These are phyloP conservation scores for Alsophila aescularia DNA, from an alignment of 2,888 invertebrate genomes.

Conservation along the genomic window DNA sequence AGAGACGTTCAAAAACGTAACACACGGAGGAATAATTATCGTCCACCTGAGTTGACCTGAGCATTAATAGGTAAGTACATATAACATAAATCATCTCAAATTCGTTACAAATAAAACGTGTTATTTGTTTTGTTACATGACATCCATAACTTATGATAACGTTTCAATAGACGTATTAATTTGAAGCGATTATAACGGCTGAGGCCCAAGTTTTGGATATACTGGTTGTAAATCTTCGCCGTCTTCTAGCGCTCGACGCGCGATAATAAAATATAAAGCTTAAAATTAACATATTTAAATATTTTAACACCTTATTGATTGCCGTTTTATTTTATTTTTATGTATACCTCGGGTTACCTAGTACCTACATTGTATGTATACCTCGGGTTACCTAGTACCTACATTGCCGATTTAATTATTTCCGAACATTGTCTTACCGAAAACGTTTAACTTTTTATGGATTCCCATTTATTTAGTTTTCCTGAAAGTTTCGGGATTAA, in stretches of 20 bases:
- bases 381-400: too few relatives aligned
- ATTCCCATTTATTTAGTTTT: too few relatives aligned
- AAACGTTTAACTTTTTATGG: too few relatives aligned
- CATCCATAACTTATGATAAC: conserved; percentile 29
- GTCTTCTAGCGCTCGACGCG: conserved; percentile 36
- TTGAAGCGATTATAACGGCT: conserved; percentile 43
- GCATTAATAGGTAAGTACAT: neutral
- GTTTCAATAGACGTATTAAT: conserved; percentile 57
- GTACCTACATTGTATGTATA: too few relatives aligned
- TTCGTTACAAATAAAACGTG: conserved; percentile 21
- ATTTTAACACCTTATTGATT: conserved; percentile 60
- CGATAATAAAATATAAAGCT: conserved; percentile 52
- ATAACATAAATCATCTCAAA: conserved; percentile 11
- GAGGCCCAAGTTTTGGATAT: conserved; percentile 42
- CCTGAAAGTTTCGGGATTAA: too few relatives aligned
- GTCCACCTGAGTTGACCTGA: too few relatives aligned
- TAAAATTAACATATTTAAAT: conserved; percentile 57
- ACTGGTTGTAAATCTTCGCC: conserved; percentile 46
- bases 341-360: too few relatives aligned
- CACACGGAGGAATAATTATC: too few relatives aligned
- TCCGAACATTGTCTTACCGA: too few relatives aligned
- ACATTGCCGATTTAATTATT: too few relatives aligned
- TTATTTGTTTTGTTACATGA: conserved; percentile 32
- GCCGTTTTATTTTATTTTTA: conserved; percentile 46
- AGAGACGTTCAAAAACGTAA: too few relatives aligned